These are phyloP conservation scores for Yponomeuta evonymella DNA, from an alignment of 2,888 invertebrate species.

Conservation along the genomic window DNA sequence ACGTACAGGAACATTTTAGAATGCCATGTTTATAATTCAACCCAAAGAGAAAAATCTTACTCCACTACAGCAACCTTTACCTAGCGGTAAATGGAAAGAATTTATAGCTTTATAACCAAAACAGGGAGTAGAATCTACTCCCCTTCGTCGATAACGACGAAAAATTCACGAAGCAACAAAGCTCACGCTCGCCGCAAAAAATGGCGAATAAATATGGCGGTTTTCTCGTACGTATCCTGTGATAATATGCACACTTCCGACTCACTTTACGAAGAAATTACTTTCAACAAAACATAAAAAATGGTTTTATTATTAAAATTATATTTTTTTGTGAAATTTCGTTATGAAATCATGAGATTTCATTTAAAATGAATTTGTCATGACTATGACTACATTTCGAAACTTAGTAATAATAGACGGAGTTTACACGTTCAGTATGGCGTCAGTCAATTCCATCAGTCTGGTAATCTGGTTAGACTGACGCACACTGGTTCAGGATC, in stretches of 20 bases:
- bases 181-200: slow-evolving; percentile 75
- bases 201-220: slow-evolving; percentile 80
- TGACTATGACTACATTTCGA: neutral
- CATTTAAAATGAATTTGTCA: neutral
- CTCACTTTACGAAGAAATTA: slow-evolving; percentile 12
- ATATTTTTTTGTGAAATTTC: neutral
- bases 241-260: slow-evolving; percentile 62
- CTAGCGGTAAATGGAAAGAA: slow-evolving; percentile 47
- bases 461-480: too few species aligned
- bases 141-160: slow-evolving; percentile 83
- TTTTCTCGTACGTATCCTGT: slow-evolving; percentile 23
- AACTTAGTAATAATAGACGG: neutral
- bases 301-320: slow-evolving; percentile 1
- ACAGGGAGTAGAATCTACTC: slow-evolving; percentile 78
- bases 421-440: too few species aligned
- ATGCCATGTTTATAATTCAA: slow-evolving; percentile 84
- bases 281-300: neutral
- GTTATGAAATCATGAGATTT: neutral
- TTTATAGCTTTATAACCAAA: slow-evolving; percentile 49
- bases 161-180: slow-evolving; percentile 56
- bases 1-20: slow-evolving; percentile 85
- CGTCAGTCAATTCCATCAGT: too few species aligned
- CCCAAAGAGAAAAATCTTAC: slow-evolving; percentile 71
- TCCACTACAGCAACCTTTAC: slow-evolving; percentile 46
- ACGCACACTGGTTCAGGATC: too few species aligned